Percentiles rank a stretch among this genome's conserved stretches.
Evolutionary conservation across 2,797 vertebrate genomes (phyloP).

Genomic region (Rhynchonycteris naso): DNA sequence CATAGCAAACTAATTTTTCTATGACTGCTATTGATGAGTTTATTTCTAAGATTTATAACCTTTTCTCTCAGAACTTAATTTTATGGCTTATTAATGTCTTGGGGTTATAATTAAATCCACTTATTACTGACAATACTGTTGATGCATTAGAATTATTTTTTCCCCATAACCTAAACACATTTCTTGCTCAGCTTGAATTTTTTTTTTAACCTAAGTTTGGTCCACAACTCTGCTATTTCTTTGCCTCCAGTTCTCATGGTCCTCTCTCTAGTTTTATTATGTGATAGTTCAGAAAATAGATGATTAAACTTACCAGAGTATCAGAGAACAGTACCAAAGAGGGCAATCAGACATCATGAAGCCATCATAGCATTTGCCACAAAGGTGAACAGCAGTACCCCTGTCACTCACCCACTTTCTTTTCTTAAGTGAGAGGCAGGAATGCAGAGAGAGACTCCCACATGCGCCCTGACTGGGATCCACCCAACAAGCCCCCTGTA

Average conservation of each 20-base stretch:
- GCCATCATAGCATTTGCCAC: background rate
- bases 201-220: too few relatives aligned
- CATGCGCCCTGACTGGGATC: too few relatives aligned
- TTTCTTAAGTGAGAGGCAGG: too few relatives aligned
- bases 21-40: background rate
- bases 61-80: background rate
- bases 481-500: too few relatives aligned
- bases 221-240: background rate
- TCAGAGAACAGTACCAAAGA: background rate
- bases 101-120: background rate
- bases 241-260: rapidly evolving
- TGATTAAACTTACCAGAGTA: too few relatives aligned
- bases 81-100: background rate
- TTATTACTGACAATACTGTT: background rate
- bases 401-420: background rate
- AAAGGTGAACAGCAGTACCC: background rate
- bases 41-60: background rate
- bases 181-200: background rate
- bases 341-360: background rate
- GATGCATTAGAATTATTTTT: background rate
- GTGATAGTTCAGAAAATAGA: background rate
- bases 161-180: background rate
- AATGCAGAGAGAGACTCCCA: too few relatives aligned
- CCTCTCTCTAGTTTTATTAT: too few relatives aligned
- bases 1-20: background rate